Evolutionary conservation across 2,888 invertebrate species (phyloP).

Genomic region (Ceratothoa steindachneri): DNA sequence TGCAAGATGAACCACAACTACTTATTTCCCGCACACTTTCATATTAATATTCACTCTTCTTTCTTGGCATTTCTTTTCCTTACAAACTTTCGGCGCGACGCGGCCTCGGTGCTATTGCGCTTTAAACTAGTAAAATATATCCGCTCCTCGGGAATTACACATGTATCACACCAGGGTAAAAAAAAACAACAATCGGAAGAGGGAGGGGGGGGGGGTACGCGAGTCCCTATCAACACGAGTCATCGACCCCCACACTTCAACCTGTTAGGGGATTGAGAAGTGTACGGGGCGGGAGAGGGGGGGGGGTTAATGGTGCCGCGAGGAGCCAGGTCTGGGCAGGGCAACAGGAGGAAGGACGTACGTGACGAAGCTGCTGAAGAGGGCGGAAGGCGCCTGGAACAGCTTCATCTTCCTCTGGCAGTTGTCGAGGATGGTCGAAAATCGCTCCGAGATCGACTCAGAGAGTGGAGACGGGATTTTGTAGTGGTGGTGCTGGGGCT

Average conservation of each 20-base stretch:
- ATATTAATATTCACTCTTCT: too few species aligned
- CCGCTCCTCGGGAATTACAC: too few species aligned
- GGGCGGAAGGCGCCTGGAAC: constrained; percentile 40
- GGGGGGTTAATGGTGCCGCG: background rate
- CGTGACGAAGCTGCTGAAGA: constrained; percentile 45
- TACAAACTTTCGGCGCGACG: too few species aligned
- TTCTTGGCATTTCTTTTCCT: too few species aligned
- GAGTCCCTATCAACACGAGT: too few species aligned
- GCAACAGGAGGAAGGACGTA: constrained; percentile 12
- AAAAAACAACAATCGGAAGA: background rate
- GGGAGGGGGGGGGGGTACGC: background rate
- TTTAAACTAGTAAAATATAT: too few species aligned
- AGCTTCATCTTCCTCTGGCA: constrained; percentile 45
- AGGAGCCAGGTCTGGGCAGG: background rate
- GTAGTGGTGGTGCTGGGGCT: constrained; percentile 38
- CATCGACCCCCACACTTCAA: background rate
- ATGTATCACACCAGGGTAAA: background rate
- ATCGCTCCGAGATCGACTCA: constrained; percentile 37
- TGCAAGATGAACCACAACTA: too few species aligned
- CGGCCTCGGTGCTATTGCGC: too few species aligned
- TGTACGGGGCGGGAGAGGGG: background rate
- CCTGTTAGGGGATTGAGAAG: background rate
- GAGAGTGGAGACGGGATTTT: constrained; percentile 43
- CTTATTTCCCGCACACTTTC: too few species aligned
- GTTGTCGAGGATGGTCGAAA: constrained; percentile 42